These are phyloP conservation scores for Drosophila nigricruria DNA, from an alignment of 2,888 invertebrate species.

Conservation along the genomic window DNA sequence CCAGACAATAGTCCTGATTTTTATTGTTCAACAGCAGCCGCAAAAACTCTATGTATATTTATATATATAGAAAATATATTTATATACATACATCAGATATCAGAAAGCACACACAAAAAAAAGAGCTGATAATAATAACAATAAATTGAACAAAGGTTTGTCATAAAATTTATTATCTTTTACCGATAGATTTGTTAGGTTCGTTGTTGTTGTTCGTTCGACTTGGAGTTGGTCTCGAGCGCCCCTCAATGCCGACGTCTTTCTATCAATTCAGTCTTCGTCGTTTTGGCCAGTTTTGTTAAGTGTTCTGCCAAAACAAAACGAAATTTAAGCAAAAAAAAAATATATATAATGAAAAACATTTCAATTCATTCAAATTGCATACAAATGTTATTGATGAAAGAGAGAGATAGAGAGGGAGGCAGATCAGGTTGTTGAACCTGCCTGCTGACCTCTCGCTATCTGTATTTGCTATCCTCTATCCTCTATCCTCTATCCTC, in stretches of 20 bases:
- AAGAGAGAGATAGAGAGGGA: neutral
- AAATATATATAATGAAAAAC: constrained; percentile 3
- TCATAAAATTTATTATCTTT: constrained; percentile 77
- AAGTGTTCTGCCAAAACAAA: constrained; percentile 38
- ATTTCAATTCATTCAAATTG: constrained; percentile 56
- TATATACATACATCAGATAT: constrained; percentile 14
- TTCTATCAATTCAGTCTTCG: constrained; percentile 22
- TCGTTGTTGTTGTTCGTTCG: neutral
- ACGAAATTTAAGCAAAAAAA: neutral
- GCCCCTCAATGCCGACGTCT: constrained; percentile 34
- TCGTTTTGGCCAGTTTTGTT: constrained; percentile 19
- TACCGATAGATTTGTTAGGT: constrained; percentile 63
- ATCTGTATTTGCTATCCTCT: neutral
- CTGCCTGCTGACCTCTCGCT: neutral
- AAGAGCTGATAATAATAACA: constrained; percentile 62
- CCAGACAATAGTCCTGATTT: constrained; percentile 76
- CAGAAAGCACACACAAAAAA: constrained; percentile 15
- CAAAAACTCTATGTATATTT: neutral
- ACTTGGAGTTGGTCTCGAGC: constrained; percentile 40
- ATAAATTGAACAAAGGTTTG: constrained; percentile 69
- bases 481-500: neutral
- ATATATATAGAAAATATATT: constrained; percentile 15
- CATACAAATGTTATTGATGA: constrained; percentile 51
- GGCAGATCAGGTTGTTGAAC: constrained; percentile 65
- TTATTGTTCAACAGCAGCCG: constrained; percentile 57